Evolutionary conservation across 1,140 invertebrate species (phyloP), one percentile per base, ranked within the genome.

Genomic region (Tetramorium simillimum): DNA sequence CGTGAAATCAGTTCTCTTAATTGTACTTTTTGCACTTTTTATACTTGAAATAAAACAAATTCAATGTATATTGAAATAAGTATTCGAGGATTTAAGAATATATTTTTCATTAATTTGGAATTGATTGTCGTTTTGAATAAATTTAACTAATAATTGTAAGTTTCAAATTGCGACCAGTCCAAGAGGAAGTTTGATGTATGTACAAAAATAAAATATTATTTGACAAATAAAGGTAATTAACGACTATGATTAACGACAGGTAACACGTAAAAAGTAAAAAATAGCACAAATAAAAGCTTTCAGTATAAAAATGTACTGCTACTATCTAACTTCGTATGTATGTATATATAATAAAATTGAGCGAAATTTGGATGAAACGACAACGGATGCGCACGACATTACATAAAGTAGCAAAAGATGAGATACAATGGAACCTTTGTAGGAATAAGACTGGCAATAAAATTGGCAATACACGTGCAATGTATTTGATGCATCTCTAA

Each of bases 401-500:
- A 5, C 3, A n/a, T 33, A 67, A 80, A 51, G 18, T n/a, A 81
- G 1, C 21, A 65, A 78, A 65, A 51, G 43, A 81, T 53, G 12
- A 40, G 6, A 63, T 28, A 3, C n/a, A 51, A 77, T 14, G 3
- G 5, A 16, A 3, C 67, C 69, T 62, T 16, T 73, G 24, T 9
- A 62, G 4, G 16, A 60, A 2, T 16, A 46, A 56, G 2, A 46
- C 14, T 60, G n/a, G n/a, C n/a, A n/a, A n/a, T n/a, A n/a, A 46
- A 3, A 21, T 24, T 53, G 24, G n/a, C 18, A 56, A 24, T 58
- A 67, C 7, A 75, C 69, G 49, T 84, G 80, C 63, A 81, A 86
- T 43, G 60, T 81, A 72, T 90, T 80, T 70, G 78, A 85, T 90
- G 89, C 85, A 62, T 56, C 3, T 65, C 77, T 88, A 90, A 65